phyloP scores from a whole-genome alignment of 1,140 invertebrate species.

The Pseudomyrmex sp. region DNA sequence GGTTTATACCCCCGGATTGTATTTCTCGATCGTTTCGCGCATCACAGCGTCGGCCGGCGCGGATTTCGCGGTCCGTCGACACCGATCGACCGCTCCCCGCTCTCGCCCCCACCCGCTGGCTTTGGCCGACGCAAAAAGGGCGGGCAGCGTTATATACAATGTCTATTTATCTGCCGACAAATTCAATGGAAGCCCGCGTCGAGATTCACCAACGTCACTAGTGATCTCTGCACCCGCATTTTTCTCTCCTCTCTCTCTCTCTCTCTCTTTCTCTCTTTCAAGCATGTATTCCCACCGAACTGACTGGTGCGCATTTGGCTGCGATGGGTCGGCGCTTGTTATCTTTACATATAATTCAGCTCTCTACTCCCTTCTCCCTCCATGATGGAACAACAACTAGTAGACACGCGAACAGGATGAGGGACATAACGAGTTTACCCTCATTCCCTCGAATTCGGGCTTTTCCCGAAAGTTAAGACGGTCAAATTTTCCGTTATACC shows the following conservation, averaged over 20 bases:
- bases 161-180: constrained; percentile 72
- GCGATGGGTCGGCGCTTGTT: too few relatives aligned
- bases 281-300: not conserved
- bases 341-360: constrained; percentile 4
- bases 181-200: constrained; percentile 51
- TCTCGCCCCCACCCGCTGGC: not conserved
- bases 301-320: not conserved
- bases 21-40: constrained; percentile 63
- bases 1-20: constrained; percentile 43
- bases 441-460: too few relatives aligned
- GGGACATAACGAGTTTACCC: not conserved
- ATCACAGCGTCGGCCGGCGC: constrained; percentile 41
- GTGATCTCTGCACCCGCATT: not conserved
- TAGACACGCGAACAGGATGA: not conserved
- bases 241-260: not conserved
- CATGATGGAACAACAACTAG: too few relatives aligned
- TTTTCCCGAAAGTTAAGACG: not conserved
- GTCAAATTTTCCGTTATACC: constrained; percentile 36
- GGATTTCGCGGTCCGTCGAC: constrained; percentile 57
- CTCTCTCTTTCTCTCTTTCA: constrained; percentile 5
- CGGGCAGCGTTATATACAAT: constrained; percentile 69
- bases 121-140: constrained; percentile 64
- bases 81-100: constrained; percentile 16
- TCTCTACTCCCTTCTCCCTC: too few relatives aligned
- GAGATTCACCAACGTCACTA: constrained; percentile 2